Percentiles rank a stretch among this genome's conserved stretches.
These are phyloP conservation scores for Helleia helle DNA, from an alignment of 2,888 invertebrate genomes.

Conservation along the genomic window DNA sequence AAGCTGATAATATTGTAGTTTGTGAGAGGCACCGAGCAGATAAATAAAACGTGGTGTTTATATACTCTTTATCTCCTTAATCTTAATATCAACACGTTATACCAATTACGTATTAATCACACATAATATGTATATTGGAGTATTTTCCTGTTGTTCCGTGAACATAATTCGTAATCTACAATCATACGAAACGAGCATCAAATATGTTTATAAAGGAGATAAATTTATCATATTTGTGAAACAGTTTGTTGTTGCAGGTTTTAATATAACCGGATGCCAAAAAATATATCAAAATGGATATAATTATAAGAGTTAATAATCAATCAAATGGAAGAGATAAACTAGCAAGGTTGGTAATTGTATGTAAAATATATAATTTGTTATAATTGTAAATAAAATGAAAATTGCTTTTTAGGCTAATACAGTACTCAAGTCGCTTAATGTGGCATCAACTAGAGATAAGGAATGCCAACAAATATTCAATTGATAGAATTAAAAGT, in stretches of 20 bases:
- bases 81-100: no score
- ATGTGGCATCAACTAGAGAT: slow-evolving; percentile 85
- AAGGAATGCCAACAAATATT: slow-evolving; percentile 74
- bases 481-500: slow-evolving; percentile 83
- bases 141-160: no score
- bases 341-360: slow-evolving; percentile 57
- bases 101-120: no score
- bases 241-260: background rate
- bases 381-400: background rate
- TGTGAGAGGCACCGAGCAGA: no score
- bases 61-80: no score
- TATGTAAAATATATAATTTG: background rate
- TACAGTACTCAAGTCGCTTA: slow-evolving; percentile 87
- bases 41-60: no score
- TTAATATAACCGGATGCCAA: no score
- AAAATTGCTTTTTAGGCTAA: slow-evolving; percentile 75
- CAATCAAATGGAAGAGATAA: slow-evolving; percentile 72
- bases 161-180: no score
- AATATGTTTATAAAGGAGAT: no score
- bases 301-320: slow-evolving; percentile 65
- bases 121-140: no score
- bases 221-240: background rate
- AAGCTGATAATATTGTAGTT: no score
- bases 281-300: slow-evolving; percentile 45
- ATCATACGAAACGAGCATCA: no score